Evolutionary conservation across 2,888 invertebrate species (phyloP), one percentile per base, ranked within the genome.

Genomic region (Campaea margaritaria): DNA sequence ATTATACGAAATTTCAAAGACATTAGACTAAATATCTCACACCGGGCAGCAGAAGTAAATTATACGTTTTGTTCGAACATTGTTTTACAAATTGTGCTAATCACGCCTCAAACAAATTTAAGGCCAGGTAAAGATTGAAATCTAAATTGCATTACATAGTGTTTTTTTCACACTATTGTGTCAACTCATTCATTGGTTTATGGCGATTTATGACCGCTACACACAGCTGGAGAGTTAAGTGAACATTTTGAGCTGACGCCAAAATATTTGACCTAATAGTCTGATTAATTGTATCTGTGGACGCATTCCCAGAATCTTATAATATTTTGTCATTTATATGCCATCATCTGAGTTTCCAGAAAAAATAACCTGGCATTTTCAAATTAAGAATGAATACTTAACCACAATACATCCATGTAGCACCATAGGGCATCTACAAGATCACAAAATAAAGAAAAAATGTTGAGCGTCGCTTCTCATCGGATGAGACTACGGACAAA

Each of bases 101-200:
- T 81, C 78, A 79, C 71, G 74, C 67, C 72, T 79, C 66, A 78
- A 80, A 80, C 70, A 80, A 76, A 77, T 73, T 67, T 78, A 75
- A 83, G 81, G 81, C 69, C 79, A 45, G 36, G 67, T 72, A 65
- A 67, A 76, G 85, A 88, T 87, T 76, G 70, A 66, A 74, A 87
- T 86, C 86, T 83, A 76, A 82, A 85, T 82, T 78, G 73, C 78
- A 81, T 79, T 79, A 78, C 62, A 67, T 65, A 63, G 63, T 73
- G 70, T 77, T 75, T 74, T 63, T 75, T 86, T 89, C 88, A 81
- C 87, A 87, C 84, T 78, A 86, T 87, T 87, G 83, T 86, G 75
- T 76, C 74, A 78, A 83, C 79, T 77, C 73, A 75, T 81, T 81
- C 77, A 81, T 76, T 70, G 73, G 69, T 64, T 68, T 42, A 64